Conservation (phyloP, 1,140 invertebrate species). For the Penaeus japonicus region DNA sequence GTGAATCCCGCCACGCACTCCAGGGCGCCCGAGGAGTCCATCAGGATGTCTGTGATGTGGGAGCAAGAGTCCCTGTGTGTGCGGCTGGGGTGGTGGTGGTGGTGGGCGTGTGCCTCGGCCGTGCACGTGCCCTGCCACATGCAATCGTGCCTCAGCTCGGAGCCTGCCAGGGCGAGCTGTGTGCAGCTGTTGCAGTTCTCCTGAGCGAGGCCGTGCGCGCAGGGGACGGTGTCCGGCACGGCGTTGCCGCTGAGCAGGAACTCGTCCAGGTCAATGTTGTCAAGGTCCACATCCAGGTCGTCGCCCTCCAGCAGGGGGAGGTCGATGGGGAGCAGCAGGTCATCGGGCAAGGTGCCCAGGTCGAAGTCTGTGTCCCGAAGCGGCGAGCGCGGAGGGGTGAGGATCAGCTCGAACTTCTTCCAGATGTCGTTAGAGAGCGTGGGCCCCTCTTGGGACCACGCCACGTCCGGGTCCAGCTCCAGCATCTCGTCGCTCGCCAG, state of each 20-base stretch:
- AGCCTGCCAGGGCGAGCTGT: conserved; percentile 48
- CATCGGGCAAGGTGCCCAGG: not conserved
- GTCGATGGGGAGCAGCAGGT: conserved; percentile 39
- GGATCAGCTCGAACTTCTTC: conserved; percentile 68
- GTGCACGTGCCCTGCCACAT: conserved; percentile 74
- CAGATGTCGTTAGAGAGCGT: conserved; percentile 65
- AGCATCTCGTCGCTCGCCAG: not conserved
- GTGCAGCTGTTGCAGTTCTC: conserved; percentile 35
- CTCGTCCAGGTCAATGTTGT: not conserved
- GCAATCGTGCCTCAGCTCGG: conserved; percentile 70
- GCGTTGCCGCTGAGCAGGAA: not conserved
- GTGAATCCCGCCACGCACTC: conserved; percentile 34
- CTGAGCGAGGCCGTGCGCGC: not conserved
- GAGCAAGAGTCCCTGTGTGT: conserved; percentile 30
- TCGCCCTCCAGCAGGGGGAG: conserved; percentile 10
- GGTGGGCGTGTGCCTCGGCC: conserved; percentile 48
- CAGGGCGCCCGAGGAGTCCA: not conserved
- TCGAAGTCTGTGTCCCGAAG: conserved; percentile 60
- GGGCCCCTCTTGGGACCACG: conserved; percentile 32
- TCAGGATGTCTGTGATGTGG: not conserved
- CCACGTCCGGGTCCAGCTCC: conserved; percentile 21
- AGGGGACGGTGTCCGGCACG: not conserved
- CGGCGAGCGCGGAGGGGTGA: conserved; percentile 62
- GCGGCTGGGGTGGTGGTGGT: conserved; percentile 11
- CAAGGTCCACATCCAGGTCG: not conserved